A percentile compares a stretch with the other conserved stretches of the same genome.
Conservation (phyloP, 2,113 vertebrate species). For the Polypterus bichir region DNA sequence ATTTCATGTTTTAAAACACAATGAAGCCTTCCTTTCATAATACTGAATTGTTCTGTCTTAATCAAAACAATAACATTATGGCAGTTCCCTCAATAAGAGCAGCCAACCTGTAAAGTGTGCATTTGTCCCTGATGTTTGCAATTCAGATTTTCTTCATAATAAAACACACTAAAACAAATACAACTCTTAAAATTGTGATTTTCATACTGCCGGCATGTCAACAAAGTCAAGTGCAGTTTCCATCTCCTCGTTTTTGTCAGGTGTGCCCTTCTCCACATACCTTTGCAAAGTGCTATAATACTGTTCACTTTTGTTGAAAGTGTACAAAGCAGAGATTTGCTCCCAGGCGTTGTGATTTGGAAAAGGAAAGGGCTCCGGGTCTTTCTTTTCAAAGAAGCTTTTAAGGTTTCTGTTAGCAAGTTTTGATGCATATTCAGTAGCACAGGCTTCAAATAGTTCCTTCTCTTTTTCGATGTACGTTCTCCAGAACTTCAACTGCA, state of each 20-base stretch:
- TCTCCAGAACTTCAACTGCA: slow-evolving; percentile 56
- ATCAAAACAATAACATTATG: too few relatives aligned
- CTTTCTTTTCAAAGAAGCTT: slow-evolving; percentile 52
- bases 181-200: too few relatives aligned
- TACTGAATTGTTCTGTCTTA: too few relatives aligned
- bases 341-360: slow-evolving; percentile 55
- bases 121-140: too few relatives aligned
- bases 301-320: slow-evolving; percentile 41
- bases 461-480: slow-evolving; percentile 49
- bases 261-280: slow-evolving; percentile 43
- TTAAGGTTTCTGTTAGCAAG: slow-evolving; percentile 50
- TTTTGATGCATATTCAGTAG: slow-evolving; percentile 39
- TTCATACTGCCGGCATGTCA: slow-evolving; percentile 1
- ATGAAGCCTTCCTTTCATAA: too few relatives aligned
- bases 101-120: too few relatives aligned
- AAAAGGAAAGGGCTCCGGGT: slow-evolving; percentile 35
- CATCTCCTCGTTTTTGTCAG: slow-evolving; percentile 34
- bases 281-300: slow-evolving; percentile 55
- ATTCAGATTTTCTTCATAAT: too few relatives aligned
- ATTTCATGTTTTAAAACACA: too few relatives aligned
- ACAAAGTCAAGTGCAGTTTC: slow-evolving; percentile 43
- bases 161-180: too few relatives aligned
- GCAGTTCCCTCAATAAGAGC: too few relatives aligned
- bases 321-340: slow-evolving; percentile 44
- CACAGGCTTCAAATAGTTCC: slow-evolving; percentile 37